phyloP scores from a whole-genome alignment of 2,888 invertebrate species.

The Pyralis farinalis region DNA sequence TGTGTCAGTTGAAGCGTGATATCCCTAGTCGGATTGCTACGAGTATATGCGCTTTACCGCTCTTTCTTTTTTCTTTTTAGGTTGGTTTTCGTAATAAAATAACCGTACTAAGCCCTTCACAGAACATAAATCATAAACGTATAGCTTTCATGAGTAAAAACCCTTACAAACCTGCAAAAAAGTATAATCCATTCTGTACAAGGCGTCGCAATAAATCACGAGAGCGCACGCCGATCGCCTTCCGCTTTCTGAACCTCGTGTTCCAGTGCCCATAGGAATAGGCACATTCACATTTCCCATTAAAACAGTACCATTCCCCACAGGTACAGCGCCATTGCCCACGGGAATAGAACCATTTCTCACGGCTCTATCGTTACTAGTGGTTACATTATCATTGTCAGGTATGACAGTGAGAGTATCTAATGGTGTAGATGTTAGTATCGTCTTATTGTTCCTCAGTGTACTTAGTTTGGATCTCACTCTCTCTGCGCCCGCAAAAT shows the following conservation, averaged over 20 bases:
- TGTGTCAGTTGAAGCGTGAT: no score
- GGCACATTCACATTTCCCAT: slow-evolving; percentile 14
- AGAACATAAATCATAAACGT: slow-evolving; percentile 11
- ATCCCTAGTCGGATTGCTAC: no score
- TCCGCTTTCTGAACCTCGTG: slow-evolving; percentile 14
- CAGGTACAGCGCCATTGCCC: slow-evolving; percentile 6
- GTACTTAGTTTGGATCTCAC: slow-evolving; percentile 48
- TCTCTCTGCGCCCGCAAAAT: slow-evolving; percentile 68
- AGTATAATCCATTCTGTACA: slow-evolving; percentile 85
- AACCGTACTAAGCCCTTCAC: not conserved
- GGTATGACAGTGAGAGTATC: slow-evolving; percentile 36
- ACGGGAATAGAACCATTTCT: slow-evolving; percentile 10
- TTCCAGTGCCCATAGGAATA: slow-evolving; percentile 14
- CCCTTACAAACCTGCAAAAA: slow-evolving; percentile 79
- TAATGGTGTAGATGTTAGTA: slow-evolving; percentile 16
- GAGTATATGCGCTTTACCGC: no score
- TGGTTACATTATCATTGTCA: slow-evolving; percentile 17
- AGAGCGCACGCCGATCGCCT: slow-evolving; percentile 43
- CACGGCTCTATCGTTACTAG: not conserved
- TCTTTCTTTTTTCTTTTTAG: no score
- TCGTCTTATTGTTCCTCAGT: slow-evolving; percentile 30
- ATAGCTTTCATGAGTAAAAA: slow-evolving; percentile 13
- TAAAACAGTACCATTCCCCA: slow-evolving; percentile 12
- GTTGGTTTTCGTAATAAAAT: not conserved
- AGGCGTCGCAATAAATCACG: slow-evolving; percentile 83